phyloP scores from a whole-genome alignment of 2,888 invertebrate species.

The Pecten maximus region DNA sequence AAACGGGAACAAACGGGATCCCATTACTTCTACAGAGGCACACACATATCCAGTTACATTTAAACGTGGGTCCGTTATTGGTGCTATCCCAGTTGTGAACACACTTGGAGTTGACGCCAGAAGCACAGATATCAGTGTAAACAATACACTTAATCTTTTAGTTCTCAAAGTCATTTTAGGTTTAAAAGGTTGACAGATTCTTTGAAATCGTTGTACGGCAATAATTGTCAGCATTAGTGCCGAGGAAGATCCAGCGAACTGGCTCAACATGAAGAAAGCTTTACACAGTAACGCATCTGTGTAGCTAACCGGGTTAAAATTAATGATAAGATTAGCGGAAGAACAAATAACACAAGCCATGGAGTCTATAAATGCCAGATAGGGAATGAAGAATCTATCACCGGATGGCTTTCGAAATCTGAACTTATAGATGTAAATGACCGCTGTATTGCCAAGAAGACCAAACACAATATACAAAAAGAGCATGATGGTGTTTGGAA shows the following conservation, averaged over 20 bases:
- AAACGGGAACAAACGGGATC: not conserved
- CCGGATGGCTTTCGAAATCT: not conserved
- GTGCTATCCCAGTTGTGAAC: not conserved
- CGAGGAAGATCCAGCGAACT: not conserved
- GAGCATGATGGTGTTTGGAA: not conserved
- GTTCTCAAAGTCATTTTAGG: not conserved
- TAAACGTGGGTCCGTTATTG: not conserved
- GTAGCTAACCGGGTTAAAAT: not conserved
- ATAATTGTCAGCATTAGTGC: not conserved
- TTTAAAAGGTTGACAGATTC: not conserved
- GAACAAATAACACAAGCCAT: not conserved
- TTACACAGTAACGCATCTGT: not conserved
- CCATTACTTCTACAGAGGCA: not conserved
- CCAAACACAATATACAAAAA: not conserved
- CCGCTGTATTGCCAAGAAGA: not conserved
- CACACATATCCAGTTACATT: not conserved
- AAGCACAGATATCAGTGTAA: not conserved
- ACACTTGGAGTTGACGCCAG: not conserved
- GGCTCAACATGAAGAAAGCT: constrained; percentile 2
- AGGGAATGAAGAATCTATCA: not conserved
- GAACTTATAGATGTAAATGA: constrained; percentile 25
- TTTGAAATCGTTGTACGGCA: not conserved
- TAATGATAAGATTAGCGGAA: not conserved
- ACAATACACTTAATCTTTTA: not conserved
- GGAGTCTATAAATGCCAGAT: not conserved